Conservation (phyloP, 2,113 vertebrate species). For the Chaetorhynchus papuensis region DNA sequence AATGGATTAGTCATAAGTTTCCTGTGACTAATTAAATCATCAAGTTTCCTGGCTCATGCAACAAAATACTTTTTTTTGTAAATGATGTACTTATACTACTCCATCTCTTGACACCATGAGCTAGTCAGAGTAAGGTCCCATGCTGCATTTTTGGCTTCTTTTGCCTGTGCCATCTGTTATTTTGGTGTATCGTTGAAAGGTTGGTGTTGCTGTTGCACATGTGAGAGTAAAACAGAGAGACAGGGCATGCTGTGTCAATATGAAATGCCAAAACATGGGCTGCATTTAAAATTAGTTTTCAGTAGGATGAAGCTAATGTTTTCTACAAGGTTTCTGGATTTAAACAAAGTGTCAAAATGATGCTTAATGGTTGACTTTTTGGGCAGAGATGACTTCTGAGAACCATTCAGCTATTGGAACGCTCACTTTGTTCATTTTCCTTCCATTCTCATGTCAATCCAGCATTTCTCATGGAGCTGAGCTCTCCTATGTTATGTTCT, state of each 20-base stretch:
- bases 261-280: not conserved
- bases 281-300: slow-evolving; percentile 42
- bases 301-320: not conserved
- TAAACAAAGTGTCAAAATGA: not conserved
- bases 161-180: slow-evolving; percentile 51
- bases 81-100: not conserved
- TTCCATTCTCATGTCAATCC: not conserved
- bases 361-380: not conserved
- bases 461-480: not conserved
- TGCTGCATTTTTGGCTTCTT: slow-evolving; percentile 17
- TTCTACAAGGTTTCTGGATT: not conserved
- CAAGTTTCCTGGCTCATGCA: not conserved
- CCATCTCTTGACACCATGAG: not conserved
- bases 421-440: not conserved
- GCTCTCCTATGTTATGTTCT: not conserved
- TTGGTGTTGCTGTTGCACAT: slow-evolving; percentile 22
- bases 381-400: not conserved
- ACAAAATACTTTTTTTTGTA: not conserved
- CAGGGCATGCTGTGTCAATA: not conserved
- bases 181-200: slow-evolving; percentile 27
- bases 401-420: not conserved
- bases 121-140: not conserved
- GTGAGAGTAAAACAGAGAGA: slow-evolving; percentile 48
- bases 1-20: not conserved
- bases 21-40: not conserved